These are phyloP conservation scores for Ameiurus melas DNA, from an alignment of 2,113 vertebrate species.

Conservation along the genomic window DNA sequence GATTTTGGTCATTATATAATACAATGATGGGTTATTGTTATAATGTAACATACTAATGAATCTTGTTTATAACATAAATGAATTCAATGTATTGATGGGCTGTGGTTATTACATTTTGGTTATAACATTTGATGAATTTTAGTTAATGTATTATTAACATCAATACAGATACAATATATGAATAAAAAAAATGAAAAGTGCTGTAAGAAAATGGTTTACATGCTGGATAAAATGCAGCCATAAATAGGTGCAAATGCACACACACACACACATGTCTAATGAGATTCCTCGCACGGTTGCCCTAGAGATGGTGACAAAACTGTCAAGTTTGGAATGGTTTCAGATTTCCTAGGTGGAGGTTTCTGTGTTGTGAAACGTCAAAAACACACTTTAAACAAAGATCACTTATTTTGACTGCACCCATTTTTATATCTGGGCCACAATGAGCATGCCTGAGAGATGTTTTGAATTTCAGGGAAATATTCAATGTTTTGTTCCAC, in stretches of 20 bases:
- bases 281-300: slow-evolving; percentile 72
- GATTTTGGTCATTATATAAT: not conserved
- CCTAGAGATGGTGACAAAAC: slow-evolving; percentile 79
- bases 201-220: not conserved
- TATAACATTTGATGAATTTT: not conserved
- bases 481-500: not conserved
- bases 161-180: not conserved
- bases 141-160: not conserved
- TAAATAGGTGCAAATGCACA: not conserved
- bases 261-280: slow-evolving; percentile 63
- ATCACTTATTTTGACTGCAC: slow-evolving; percentile 65
- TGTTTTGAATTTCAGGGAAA: slow-evolving; percentile 53
- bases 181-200: not conserved
- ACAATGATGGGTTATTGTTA: not conserved
- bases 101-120: too few species aligned
- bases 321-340: slow-evolving; percentile 75
- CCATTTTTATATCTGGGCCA: slow-evolving; percentile 63
- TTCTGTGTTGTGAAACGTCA: slow-evolving; percentile 70
- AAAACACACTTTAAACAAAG: slow-evolving; percentile 70
- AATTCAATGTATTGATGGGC: too few species aligned
- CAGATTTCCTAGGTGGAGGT: slow-evolving; percentile 65
- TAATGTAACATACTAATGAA: not conserved
- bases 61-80: not conserved
- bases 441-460: slow-evolving; percentile 68
- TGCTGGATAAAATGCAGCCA: not conserved